Percentiles rank a stretch among this genome's conserved stretches.
Conservation (phyloP, 2,113 vertebrate species). For the Spilogale gracilis region DNA sequence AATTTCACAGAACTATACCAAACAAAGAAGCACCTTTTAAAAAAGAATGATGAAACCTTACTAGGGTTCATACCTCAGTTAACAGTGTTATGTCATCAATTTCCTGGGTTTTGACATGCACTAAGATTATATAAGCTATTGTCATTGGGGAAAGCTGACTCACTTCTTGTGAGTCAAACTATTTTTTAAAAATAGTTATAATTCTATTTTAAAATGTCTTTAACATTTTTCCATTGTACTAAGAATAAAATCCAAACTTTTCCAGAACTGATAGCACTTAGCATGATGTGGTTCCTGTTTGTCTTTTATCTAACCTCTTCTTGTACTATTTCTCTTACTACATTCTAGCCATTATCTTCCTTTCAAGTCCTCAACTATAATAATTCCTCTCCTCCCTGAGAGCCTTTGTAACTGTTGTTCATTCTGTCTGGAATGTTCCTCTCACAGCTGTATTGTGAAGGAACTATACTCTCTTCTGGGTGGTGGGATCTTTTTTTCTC, state of each 20-base stretch:
- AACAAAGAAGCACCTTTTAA: background rate
- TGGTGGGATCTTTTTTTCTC: background rate
- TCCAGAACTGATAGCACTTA: background rate
- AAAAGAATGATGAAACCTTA: background rate
- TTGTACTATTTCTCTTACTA: background rate
- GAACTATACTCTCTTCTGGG: background rate
- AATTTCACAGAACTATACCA: background rate
- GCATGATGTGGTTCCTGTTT: background rate
- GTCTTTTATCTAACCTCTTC: background rate
- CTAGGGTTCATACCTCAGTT: background rate
- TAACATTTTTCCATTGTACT: background rate
- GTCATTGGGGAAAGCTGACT: background rate
- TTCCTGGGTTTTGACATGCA: background rate
- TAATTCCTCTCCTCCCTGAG: background rate
- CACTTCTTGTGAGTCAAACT: background rate
- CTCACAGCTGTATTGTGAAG: background rate
- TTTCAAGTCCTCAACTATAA: background rate
- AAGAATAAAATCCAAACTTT: constrained; percentile 3
- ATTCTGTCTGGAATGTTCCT: background rate
- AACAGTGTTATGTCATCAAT: background rate
- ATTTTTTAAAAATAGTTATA: background rate
- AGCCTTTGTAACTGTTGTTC: background rate
- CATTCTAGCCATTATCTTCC: background rate
- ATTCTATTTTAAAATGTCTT: background rate
- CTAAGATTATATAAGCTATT: background rate